Evolutionary conservation across 2,113 vertebrate genomes (phyloP).

Genomic region (Pipra filicauda): DNA sequence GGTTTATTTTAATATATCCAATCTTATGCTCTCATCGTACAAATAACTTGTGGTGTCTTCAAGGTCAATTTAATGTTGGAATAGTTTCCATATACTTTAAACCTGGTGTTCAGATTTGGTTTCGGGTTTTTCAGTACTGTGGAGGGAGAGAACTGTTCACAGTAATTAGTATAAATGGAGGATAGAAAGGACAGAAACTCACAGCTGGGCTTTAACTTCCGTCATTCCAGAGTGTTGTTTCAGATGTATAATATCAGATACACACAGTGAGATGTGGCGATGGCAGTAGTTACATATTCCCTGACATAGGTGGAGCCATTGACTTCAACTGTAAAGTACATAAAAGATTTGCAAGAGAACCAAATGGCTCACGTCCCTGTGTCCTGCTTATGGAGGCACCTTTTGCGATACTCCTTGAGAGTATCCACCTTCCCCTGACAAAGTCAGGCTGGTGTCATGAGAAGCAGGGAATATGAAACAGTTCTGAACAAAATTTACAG

Average conservation of each 20-base stretch:
- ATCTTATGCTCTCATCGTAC: accelerated
- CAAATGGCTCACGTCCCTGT: accelerated
- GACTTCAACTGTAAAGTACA: neutral
- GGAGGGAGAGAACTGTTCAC: neutral
- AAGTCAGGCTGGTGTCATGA: neutral
- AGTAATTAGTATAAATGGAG: neutral
- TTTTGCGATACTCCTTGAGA: neutral
- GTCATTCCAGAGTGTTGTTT: neutral
- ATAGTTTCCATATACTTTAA: neutral
- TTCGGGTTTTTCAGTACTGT: neutral
- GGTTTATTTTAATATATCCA: neutral
- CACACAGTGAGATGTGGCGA: neutral
- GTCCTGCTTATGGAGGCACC: neutral
- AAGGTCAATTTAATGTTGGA: neutral
- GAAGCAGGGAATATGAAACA: neutral
- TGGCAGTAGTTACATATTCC: neutral
- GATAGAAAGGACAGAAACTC: neutral
- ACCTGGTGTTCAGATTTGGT: neutral
- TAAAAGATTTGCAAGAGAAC: neutral
- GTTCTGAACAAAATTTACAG: neutral
- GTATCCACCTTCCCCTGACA: neutral
- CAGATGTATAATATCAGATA: neutral
- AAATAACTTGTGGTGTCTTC: neutral
- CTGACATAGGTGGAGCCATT: conserved; percentile 28
- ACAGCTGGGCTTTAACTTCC: neutral